These are phyloP conservation scores for Chymomyza caudatula DNA, from an alignment of 2,888 invertebrate species.

Conservation along the genomic window DNA sequence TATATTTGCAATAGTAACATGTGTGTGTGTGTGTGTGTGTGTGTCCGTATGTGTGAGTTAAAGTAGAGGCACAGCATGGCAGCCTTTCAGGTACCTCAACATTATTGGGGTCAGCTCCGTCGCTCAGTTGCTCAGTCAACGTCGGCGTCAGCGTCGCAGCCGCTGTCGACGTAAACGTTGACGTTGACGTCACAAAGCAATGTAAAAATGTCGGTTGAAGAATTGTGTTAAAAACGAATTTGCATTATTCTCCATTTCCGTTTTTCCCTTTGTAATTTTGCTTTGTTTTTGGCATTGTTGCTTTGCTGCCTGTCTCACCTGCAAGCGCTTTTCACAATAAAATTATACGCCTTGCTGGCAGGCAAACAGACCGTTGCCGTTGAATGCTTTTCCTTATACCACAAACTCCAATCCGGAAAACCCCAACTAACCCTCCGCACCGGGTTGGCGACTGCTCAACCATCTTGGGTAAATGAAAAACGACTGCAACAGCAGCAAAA, in stretches of 20 bases:
- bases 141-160: neutral
- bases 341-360: conserved; percentile 1
- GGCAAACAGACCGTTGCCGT: neutral
- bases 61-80: neutral
- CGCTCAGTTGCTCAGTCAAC: neutral
- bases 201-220: conserved; percentile 48
- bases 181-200: conserved; percentile 41
- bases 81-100: neutral
- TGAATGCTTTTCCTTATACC: neutral
- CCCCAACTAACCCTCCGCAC: too few relatives aligned
- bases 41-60: neutral
- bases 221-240: conserved; percentile 61
- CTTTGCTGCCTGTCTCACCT: conserved; percentile 14
- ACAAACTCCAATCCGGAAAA: neutral
- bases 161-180: neutral
- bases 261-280: conserved; percentile 28
- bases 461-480: conserved; percentile 7
- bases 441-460: neutral
- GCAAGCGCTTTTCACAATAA: conserved; percentile 1
- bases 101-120: conserved; percentile 47
- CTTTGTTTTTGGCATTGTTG: conserved; percentile 32
- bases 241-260: conserved; percentile 58
- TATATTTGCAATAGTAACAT: conserved; percentile 10
- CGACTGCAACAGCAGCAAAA: conserved; percentile 12
- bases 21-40: neutral